A percentile compares a stretch with the other conserved stretches of the same genome.
phyloP scores from a whole-genome alignment of 2,888 invertebrate genomes.

The Pandemis heparana region DNA sequence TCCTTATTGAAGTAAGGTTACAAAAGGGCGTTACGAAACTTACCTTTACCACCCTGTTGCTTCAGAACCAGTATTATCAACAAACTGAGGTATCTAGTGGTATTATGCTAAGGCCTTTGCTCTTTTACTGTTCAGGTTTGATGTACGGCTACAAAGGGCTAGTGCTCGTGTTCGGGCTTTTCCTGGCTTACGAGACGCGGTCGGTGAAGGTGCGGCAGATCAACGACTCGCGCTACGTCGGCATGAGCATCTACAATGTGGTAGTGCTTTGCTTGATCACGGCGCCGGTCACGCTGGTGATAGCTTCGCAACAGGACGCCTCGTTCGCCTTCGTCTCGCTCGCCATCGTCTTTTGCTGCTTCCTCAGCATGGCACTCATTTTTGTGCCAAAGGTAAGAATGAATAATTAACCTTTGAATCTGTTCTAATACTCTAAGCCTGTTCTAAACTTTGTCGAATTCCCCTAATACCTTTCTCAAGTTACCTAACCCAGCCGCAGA shows the following conservation, averaged over 20 bases:
- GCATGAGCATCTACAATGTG: slow-evolving; percentile 99
- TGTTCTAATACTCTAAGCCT: neutral
- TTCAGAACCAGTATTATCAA: no score
- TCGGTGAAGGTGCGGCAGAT: slow-evolving; percentile 98
- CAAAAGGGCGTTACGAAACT: neutral
- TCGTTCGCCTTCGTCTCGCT: slow-evolving; percentile 98
- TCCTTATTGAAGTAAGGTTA: neutral
- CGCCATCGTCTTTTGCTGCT: slow-evolving; percentile 98
- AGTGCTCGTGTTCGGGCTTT: slow-evolving; percentile 97
- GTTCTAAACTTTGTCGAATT: neutral
- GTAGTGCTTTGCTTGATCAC: slow-evolving; percentile 99
- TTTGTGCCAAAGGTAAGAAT: slow-evolving; percentile 96
- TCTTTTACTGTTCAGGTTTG: slow-evolving; percentile 87
- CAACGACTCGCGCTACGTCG: slow-evolving; percentile 99
- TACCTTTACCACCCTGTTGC: no score
- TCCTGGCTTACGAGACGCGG: slow-evolving; percentile 99
- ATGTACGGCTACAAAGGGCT: slow-evolving; percentile 99
- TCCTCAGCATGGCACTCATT: slow-evolving; percentile 98
- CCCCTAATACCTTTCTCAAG: neutral
- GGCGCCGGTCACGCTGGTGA: slow-evolving; percentile 98
- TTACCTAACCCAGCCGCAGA: neutral
- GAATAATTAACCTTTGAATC: neutral
- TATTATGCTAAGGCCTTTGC: neutral
- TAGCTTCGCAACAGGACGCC: slow-evolving; percentile 98
- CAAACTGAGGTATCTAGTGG: neutral